Conservation (phyloP, 2,797 vertebrate genomes). For the Pangasius mekongensis region DNA sequence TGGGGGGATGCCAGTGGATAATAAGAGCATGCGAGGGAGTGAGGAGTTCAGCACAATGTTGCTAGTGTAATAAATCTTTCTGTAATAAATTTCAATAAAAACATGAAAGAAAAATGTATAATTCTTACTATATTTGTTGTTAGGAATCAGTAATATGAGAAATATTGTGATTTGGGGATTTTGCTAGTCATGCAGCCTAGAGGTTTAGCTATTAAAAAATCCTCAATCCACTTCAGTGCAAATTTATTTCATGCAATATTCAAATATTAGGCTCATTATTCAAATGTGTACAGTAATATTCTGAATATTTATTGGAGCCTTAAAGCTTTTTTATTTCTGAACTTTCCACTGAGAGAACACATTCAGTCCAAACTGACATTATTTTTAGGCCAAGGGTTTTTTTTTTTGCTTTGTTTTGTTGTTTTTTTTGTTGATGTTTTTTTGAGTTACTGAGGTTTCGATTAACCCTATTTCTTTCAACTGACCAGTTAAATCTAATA, state of each 20-base stretch:
- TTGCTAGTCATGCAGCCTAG: background rate
- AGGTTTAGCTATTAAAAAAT: background rate
- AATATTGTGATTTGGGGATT: slow-evolving; percentile 5
- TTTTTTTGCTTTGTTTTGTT: background rate
- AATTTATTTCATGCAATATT: background rate
- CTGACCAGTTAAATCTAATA: background rate
- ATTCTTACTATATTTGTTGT: background rate
- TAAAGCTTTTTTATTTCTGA: background rate
- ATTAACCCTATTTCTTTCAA: background rate
- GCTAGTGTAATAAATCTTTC: background rate
- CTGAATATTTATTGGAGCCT: background rate
- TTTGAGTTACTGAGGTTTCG: background rate
- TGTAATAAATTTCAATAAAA: background rate
- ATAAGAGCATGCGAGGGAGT: background rate
- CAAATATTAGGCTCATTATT: background rate
- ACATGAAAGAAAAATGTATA: background rate
- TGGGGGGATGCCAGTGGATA: background rate
- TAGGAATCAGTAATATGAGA: background rate
- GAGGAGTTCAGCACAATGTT: background rate
- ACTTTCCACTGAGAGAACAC: background rate
- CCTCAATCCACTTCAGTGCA: background rate
- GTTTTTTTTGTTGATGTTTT: background rate
- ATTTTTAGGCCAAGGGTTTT: background rate
- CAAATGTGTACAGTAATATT: background rate
- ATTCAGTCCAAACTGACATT: background rate